phyloP scores from a whole-genome alignment of 2,888 invertebrate genomes.

The Harpagoxenus sublaevis region DNA sequence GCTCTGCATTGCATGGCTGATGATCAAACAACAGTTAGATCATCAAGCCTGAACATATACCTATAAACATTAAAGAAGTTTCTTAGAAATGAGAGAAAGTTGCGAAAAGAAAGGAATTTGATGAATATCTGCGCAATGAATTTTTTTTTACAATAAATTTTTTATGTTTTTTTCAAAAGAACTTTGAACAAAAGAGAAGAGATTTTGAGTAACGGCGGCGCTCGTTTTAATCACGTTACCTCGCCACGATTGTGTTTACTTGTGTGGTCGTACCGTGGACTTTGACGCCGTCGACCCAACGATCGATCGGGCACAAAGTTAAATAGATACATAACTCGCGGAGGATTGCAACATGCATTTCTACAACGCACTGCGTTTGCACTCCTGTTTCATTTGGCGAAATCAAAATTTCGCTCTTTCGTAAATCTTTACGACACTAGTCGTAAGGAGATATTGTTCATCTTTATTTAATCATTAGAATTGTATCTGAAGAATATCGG shows the following conservation, averaged over 20 bases:
- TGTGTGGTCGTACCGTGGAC: slow-evolving; percentile 15
- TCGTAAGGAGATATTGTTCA: neutral
- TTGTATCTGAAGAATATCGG: neutral
- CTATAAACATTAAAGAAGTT: neutral
- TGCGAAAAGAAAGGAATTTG: neutral
- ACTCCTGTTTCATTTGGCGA: neutral
- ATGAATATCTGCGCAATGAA: neutral
- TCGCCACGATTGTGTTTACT: slow-evolving; percentile 19
- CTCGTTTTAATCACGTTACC: neutral
- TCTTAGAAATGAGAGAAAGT: neutral
- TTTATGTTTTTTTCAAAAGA: no score
- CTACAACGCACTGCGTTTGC: slow-evolving; percentile 3
- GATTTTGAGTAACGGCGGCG: neutral
- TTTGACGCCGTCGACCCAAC: slow-evolving; percentile 39
- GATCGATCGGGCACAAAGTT: slow-evolving; percentile 38
- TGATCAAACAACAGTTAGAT: neutral
- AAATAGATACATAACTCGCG: slow-evolving; percentile 24
- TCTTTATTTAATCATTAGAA: neutral
- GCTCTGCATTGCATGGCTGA: neutral
- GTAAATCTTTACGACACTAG: neutral
- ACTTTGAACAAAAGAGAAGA: neutral
- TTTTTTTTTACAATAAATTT: neutral
- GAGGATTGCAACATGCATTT: slow-evolving; percentile 27
- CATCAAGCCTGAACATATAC: no score
- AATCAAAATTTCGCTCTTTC: neutral